A percentile compares a stretch with the other conserved stretches of the same genome.
Conservation (phyloP, 2,888 invertebrate species). For the Amblyjoppa proteus region DNA sequence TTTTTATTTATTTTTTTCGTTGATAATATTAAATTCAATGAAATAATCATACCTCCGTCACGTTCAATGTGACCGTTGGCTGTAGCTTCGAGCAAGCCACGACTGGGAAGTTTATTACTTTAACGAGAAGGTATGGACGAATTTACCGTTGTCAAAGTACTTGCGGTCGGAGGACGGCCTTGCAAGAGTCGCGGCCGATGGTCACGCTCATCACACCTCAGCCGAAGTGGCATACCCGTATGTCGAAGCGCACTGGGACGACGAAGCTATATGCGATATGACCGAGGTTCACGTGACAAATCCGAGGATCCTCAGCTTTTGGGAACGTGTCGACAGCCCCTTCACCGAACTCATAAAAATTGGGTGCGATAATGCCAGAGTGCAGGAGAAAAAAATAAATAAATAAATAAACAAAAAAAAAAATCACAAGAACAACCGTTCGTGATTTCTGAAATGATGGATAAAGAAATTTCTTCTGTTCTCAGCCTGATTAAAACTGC, state of each 20-base stretch:
- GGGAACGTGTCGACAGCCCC: constrained; percentile 76
- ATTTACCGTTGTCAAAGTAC: constrained; percentile 76
- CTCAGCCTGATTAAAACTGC: constrained; percentile 75
- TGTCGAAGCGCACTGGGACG: constrained; percentile 77
- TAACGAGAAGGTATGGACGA: constrained; percentile 77
- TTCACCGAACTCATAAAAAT: constrained; percentile 79
- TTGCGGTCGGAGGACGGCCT: constrained; percentile 76
- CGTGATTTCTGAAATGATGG: too few relatives aligned
- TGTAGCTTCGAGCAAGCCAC: constrained; percentile 70
- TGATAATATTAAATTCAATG: too few relatives aligned
- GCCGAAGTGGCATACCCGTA: constrained; percentile 79
- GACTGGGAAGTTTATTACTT: constrained; percentile 72
- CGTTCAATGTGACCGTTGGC: background rate
- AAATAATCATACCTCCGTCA: too few relatives aligned
- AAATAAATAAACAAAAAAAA: background rate
- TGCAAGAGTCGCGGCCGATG: constrained; percentile 74
- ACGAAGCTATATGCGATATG: constrained; percentile 78
- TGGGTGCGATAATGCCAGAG: constrained; percentile 72
- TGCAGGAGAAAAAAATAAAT: background rate
- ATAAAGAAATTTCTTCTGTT: background rate
- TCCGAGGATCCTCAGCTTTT: constrained; percentile 73
- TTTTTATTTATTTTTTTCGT: too few relatives aligned
- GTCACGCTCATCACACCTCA: constrained; percentile 80
- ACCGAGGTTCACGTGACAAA: constrained; percentile 79
- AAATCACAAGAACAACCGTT: background rate